A percentile compares a stretch with the other conserved stretches of the same genome.
Evolutionary conservation across 2,797 vertebrate species (phyloP).

Genomic region (Anniella stebbinsi): DNA sequence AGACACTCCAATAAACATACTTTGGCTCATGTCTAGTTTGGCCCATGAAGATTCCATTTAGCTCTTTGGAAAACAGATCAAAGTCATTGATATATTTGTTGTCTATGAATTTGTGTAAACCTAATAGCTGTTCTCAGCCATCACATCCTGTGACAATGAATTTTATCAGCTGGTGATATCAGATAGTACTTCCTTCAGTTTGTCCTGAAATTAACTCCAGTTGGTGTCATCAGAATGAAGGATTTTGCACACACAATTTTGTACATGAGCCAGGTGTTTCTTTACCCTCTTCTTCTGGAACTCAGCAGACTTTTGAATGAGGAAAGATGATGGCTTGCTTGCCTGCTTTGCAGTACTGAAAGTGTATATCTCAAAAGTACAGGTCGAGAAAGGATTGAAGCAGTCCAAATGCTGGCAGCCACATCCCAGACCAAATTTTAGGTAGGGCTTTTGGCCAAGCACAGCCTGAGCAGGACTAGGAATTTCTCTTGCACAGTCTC

Average conservation of each 20-base stretch:
- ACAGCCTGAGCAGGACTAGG: neutral
- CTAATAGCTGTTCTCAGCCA: neutral
- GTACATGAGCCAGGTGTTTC: neutral
- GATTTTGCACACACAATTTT: neutral
- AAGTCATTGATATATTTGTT: neutral
- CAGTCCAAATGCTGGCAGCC: neutral
- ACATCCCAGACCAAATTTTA: neutral
- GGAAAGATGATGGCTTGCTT: neutral
- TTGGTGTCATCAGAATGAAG: neutral
- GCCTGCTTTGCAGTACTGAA: neutral
- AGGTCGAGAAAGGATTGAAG: neutral
- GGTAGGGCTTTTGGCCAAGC: neutral
- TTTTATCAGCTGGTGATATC: neutral
- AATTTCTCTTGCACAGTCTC: neutral
- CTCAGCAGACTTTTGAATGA: neutral
- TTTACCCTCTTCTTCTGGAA: neutral
- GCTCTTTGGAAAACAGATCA: neutral
- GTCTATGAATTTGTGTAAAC: neutral
- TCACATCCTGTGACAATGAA: neutral
- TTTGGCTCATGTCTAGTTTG: neutral
- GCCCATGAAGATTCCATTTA: neutral
- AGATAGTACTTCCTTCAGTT: neutral
- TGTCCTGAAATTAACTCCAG: neutral
- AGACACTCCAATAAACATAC: too few species aligned
- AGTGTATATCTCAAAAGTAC: neutral